These are phyloP conservation scores for Menidia beryllina DNA, from an alignment of 2,113 vertebrate species.

Conservation along the genomic window DNA sequence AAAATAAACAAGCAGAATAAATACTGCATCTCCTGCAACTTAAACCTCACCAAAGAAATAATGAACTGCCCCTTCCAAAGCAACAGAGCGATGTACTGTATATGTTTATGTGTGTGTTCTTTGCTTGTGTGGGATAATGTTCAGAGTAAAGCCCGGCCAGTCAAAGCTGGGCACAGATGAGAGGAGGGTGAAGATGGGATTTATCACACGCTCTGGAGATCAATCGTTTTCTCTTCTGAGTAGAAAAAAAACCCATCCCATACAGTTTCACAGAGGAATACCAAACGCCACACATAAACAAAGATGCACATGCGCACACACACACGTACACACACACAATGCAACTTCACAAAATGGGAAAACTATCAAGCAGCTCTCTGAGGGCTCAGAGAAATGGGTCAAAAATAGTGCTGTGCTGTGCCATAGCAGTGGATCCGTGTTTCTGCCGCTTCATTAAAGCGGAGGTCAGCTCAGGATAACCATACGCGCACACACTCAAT, in stretches of 20 bases:
- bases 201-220: slow-evolving; percentile 69
- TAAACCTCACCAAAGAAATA: slow-evolving; percentile 72
- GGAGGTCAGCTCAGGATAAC: slow-evolving; percentile 64
- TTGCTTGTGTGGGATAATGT: slow-evolving; percentile 64
- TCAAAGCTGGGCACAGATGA: slow-evolving; percentile 50
- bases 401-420: slow-evolving; percentile 64
- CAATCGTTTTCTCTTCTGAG: slow-evolving; percentile 57
- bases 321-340: slow-evolving; percentile 24
- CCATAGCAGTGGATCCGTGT: slow-evolving; percentile 44
- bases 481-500: neutral
- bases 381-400: slow-evolving; percentile 67
- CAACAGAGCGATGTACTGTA: slow-evolving; percentile 14
- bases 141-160: slow-evolving; percentile 49
- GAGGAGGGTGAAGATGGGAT: slow-evolving; percentile 70
- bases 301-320: slow-evolving; percentile 5
- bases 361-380: slow-evolving; percentile 58
- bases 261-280: slow-evolving; percentile 31
- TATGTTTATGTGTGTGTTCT: slow-evolving; percentile 19
- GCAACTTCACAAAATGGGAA: slow-evolving; percentile 58
- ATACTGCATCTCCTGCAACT: slow-evolving; percentile 71
- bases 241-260: neutral
- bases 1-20: slow-evolving; percentile 78
- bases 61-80: slow-evolving; percentile 65
- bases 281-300: slow-evolving; percentile 35
- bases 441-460: slow-evolving; percentile 66